Base-by-base conservation (phyloP, 1,140 invertebrate species). In the Hormaphis cornu region DNA sequence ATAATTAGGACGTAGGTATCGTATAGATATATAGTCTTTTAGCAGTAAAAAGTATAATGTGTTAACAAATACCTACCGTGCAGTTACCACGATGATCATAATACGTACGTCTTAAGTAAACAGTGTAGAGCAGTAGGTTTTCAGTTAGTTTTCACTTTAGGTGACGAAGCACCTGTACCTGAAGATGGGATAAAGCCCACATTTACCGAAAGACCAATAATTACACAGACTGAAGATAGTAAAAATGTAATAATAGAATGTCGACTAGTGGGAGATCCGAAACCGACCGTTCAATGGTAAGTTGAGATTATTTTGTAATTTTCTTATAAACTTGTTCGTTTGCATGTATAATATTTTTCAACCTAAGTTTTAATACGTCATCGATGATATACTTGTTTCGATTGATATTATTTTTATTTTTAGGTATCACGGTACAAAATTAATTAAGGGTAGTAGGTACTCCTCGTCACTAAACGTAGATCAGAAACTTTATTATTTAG, bases 121-220 rank as follows among this genome's bases (percentile, higher is more conserved):
- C 35, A 9, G 26, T 46, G n/a, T 28, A 33, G 40, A 48, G 35
- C 42, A 16, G 28, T 59, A 59, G 71, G 71, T 61, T 70, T 72
- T 69, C 40, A 54, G 66, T 72, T 48, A 69, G 63, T 72, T 69
- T 72, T 58, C 69, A 70, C 70, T 70, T 74, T 69, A 93, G 91
- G 90, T 89, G 91, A 93, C 81, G 91, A 93, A 82, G 89, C 90
- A 76, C 88, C 90, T 66, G 87, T 91, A 74, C 90, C 90, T 71
- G 87, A 89, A 74, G 89, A 93, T 79, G 92, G 89, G 76, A 89
- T 91, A 77, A 92, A 91, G 80, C 94, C 94, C 59, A 94, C 91
- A 71, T 98, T 98, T 82, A 95, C 93, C 73, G 93, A 96, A 84
- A 86, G 95, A 81, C 95, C 95, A 26, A 84, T 92, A 75, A 98